Conservation (phyloP, 1,140 invertebrate genomes). For the Prorops nasuta region DNA sequence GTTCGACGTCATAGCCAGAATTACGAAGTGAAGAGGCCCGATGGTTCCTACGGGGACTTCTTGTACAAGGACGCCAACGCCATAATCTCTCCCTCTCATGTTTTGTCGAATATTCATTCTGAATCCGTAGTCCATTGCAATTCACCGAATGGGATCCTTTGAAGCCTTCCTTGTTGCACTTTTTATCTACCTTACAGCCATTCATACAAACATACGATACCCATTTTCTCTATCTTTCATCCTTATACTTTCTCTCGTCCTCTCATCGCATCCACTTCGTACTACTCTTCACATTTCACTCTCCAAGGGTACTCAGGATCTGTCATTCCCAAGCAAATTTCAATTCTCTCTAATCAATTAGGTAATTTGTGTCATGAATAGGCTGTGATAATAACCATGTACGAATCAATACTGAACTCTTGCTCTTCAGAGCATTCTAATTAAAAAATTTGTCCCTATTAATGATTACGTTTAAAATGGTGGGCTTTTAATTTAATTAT, state of each 20-base stretch:
- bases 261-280: slow-evolving; percentile 1
- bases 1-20: slow-evolving; percentile 18
- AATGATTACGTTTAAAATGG: too few species aligned
- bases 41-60: slow-evolving; percentile 25
- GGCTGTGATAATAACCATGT: too few species aligned
- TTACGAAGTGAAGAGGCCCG: slow-evolving; percentile 20
- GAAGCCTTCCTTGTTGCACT: too few species aligned
- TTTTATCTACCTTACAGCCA: too few species aligned
- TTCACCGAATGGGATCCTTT: slow-evolving; percentile 16
- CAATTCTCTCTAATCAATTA: slow-evolving; percentile 39
- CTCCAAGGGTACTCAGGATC: slow-evolving; percentile 24
- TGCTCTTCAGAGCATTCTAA: too few species aligned
- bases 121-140: slow-evolving; percentile 14
- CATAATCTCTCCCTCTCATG: too few species aligned
- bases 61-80: slow-evolving; percentile 18
- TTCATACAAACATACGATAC: neutral
- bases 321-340: slow-evolving; percentile 33
- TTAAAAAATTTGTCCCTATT: too few species aligned
- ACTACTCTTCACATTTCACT: neutral
- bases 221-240: slow-evolving; percentile 2
- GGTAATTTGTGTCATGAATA: too few species aligned
- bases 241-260: neutral
- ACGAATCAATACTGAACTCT: too few species aligned
- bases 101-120: slow-evolving; percentile 21
- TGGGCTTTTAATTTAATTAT: neutral